A percentile compares a stretch with the other conserved stretches of the same genome.
phyloP scores from a whole-genome alignment of 2,797 vertebrate genomes.

The Tenualosa thibaudeaui region DNA sequence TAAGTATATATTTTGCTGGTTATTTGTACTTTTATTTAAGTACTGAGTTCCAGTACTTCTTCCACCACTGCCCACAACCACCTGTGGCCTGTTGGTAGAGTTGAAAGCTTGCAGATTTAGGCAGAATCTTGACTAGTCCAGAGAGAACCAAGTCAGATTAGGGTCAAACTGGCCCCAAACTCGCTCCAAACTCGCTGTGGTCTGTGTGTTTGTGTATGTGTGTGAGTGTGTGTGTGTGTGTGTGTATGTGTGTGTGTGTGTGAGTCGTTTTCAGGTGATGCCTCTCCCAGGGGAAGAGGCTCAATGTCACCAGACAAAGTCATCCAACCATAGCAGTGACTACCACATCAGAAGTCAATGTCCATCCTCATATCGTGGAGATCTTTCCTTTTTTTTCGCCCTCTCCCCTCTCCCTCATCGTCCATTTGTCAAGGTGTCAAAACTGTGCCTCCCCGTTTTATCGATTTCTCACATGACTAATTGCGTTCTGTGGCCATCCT shows the following conservation, averaged over 20 bases:
- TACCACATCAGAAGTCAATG: background rate
- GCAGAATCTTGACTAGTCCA: background rate
- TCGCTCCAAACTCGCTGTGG: background rate
- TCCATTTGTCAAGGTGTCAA: conserved; percentile 23
- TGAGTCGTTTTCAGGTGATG: background rate
- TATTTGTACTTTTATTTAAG: too few relatives aligned
- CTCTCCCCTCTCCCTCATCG: background rate
- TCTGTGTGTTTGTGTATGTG: conserved; percentile 13
- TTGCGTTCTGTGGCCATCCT: background rate
- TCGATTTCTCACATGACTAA: conserved; percentile 23
- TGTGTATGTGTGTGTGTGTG: background rate
- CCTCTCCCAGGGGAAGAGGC: background rate
- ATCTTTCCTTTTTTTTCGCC: background rate
- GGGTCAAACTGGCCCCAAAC: too few relatives aligned
- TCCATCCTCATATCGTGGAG: background rate
- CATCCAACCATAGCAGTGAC: background rate
- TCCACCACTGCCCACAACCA: too few relatives aligned
- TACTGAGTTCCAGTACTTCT: too few relatives aligned
- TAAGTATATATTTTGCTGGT: too few relatives aligned
- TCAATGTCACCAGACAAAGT: conserved; percentile 22
- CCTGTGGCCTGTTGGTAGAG: too few relatives aligned
- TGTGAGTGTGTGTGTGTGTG: conserved; percentile 3
- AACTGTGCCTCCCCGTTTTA: background rate
- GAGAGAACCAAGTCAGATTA: background rate
- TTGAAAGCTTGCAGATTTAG: too few relatives aligned